phyloP scores from a whole-genome alignment of 2,113 vertebrate species.

The Gambusia holbrooki region DNA sequence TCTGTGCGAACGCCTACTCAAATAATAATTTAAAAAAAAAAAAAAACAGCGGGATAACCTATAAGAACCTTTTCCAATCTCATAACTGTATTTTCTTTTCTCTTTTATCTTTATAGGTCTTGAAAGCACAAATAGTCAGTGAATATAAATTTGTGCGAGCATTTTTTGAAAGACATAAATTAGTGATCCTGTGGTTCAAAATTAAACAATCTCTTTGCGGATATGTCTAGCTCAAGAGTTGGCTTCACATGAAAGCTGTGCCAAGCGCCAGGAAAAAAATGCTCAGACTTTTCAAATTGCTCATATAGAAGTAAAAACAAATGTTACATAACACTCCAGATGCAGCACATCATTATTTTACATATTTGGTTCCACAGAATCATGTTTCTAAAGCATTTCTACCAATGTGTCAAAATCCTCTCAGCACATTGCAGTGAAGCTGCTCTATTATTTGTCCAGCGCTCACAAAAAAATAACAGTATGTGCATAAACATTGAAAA shows the following conservation, averaged over 20 bases:
- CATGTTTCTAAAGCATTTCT: neutral
- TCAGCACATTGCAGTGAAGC: neutral
- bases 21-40: neutral
- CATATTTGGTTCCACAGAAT: neutral
- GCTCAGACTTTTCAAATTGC: neutral
- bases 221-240: neutral
- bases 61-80: neutral
- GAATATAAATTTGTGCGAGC: too few relatives aligned
- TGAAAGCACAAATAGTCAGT: neutral
- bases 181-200: too few relatives aligned
- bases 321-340: constrained; percentile 2
- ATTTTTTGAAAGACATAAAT: too few relatives aligned
- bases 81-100: neutral
- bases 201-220: neutral
- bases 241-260: neutral
- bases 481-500: neutral
- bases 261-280: neutral
- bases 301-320: constrained; percentile 11
- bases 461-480: neutral
- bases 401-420: neutral
- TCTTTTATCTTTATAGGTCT: neutral
- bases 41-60: neutral
- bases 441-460: neutral
- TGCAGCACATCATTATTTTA: constrained; percentile 12
- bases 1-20: too few relatives aligned